Evolutionary conservation across 2,113 vertebrate genomes (phyloP).

Genomic region (Rhabdomys dilectus): DNA sequence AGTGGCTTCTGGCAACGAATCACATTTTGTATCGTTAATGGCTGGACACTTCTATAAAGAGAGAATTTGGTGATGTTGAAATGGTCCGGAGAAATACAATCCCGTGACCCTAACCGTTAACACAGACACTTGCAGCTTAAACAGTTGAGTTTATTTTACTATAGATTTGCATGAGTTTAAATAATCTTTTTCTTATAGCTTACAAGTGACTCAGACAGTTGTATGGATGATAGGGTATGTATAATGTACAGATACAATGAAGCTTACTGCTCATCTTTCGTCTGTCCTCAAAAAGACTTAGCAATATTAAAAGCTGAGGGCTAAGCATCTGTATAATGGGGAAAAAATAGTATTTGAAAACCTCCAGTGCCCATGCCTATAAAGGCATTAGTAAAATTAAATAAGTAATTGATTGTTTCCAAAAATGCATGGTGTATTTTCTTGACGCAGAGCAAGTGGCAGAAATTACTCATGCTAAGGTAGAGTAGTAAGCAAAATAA

Average conservation of each 20-base stretch:
- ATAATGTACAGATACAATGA: neutral
- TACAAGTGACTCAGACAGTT: neutral
- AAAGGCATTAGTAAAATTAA: slow-evolving; percentile 44
- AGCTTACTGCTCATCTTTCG: neutral
- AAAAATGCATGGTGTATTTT: neutral
- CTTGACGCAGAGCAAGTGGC: neutral
- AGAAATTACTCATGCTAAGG: slow-evolving; percentile 62
- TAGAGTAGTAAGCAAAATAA: slow-evolving; percentile 54
- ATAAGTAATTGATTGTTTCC: slow-evolving; percentile 49
- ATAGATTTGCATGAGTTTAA: slow-evolving; percentile 20
- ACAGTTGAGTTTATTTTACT: slow-evolving; percentile 33
- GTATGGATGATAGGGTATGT: neutral
- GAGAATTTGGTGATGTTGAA: neutral
- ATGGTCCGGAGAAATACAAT: neutral
- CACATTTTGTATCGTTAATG: neutral
- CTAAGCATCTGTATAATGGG: neutral
- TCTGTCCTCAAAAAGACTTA: slow-evolving; percentile 3
- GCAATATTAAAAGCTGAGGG: neutral
- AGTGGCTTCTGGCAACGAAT: neutral
- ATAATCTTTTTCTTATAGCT: slow-evolving; percentile 6
- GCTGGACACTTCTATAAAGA: neutral
- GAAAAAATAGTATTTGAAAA: neutral
- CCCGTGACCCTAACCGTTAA: neutral
- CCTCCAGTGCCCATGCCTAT: neutral
- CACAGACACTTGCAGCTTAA: slow-evolving; percentile 6